Base-by-base conservation (phyloP, 2,113 vertebrate species). In the Fregetta grallaria region DNA sequence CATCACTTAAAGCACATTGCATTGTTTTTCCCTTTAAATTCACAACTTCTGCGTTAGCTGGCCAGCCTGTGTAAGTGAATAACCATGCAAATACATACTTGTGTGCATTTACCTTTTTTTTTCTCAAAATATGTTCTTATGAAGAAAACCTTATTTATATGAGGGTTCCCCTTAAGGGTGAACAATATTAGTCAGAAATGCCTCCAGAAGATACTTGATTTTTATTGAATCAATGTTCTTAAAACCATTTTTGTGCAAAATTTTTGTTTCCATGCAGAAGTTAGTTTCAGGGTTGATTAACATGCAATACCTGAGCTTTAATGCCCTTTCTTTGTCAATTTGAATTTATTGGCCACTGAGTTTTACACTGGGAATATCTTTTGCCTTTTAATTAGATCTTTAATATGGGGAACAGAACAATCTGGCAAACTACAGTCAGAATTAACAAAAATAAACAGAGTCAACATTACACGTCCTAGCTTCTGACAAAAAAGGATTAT, bases 331-430 rank as follows among this genome's bases (percentile, higher is more conserved):
- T 27, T 62, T 82, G 30, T 85, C 55, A 79, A 38, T 84, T 66
- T 71, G 21, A 61, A 93, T 79, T 65, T 96, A 85, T 77, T 75
- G 40, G 47, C 30, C 70, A 52, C 18, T 61, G 42, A 88, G 10
- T 92, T 95, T 92, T 66, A 62, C 21, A 25, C n/a, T 49, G 25
- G 38, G 25, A 85, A 34, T 87, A 73, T 62, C 12, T 91, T 95
- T 82, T 71, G 47, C 44, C 36, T 91, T 93, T 85, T 92, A 94
- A 90, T 83, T 94, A 75, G 17, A 42, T 93, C 44, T 90, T 93
- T 79, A 86, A 47, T 94, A 58, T 49, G 58, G 21, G 40, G 6
- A 93, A 71, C 50, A 86, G 34, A 86, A 52, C 34, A 94, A 42
- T 62, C 55, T 90, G 71, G 21, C 77, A 83, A 79, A 58, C 36